Percentiles rank a stretch among this genome's conserved stretches.
phyloP scores from a whole-genome alignment of 1,140 invertebrate genomes.

The Drosophila orosa region DNA sequence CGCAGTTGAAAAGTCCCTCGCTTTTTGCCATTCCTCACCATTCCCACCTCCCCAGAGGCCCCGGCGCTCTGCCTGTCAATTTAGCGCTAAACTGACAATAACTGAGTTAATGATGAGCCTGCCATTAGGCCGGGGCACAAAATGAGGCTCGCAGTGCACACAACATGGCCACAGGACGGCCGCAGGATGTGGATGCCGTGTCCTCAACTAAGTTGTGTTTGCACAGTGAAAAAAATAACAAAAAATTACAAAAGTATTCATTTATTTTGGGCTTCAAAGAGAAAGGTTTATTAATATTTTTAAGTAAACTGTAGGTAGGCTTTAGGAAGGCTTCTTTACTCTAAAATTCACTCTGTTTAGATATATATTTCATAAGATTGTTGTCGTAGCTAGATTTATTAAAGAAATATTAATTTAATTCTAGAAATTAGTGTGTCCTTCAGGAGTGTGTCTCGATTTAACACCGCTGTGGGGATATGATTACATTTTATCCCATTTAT shows the following conservation, averaged over 20 bases:
- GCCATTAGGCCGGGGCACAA: constrained; percentile 62
- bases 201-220: constrained; percentile 35
- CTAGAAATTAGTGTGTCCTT: too few species aligned
- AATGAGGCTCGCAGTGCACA: constrained; percentile 50
- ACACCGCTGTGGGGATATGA: too few species aligned
- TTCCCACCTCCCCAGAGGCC: neutral
- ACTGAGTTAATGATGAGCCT: constrained; percentile 74
- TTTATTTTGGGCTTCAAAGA: neutral
- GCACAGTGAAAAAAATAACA: constrained; percentile 11
- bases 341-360: neutral
- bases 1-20: constrained; percentile 21
- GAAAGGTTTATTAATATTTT: neutral
- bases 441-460: too few species aligned
- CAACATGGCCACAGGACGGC: constrained; percentile 26
- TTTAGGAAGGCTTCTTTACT: neutral
- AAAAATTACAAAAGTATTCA: neutral
- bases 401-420: neutral
- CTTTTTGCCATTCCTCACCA: neutral
- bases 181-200: constrained; percentile 46
- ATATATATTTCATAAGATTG: neutral
- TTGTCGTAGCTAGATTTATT: neutral
- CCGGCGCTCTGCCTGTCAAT: constrained; percentile 62
- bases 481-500: neutral
- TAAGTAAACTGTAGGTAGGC: neutral
- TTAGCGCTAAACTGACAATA: constrained; percentile 75